Conservation (phyloP, 1,140 invertebrate genomes). For the Whitmania pigra region DNA sequence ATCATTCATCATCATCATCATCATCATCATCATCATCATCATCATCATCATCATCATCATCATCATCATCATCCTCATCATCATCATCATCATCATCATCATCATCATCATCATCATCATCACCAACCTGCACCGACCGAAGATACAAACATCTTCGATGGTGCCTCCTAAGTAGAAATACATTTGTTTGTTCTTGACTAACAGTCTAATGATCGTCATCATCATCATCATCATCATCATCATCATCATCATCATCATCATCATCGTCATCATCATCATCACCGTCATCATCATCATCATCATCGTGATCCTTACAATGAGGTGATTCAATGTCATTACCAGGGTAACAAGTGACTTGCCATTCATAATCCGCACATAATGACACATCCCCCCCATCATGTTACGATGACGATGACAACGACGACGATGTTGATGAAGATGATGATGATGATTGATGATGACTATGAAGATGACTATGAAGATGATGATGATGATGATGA, state of each 20-base stretch:
- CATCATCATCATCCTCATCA: neutral
- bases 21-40: too few species aligned
- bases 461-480: too few species aligned
- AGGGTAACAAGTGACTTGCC: too few species aligned
- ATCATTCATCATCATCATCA: too few species aligned
- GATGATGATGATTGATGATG: too few species aligned
- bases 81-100: conserved; percentile 4
- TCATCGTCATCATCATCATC: conserved; percentile 13
- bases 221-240: conserved; percentile 24
- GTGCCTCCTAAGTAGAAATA: neutral
- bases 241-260: conserved; percentile 21
- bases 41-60: too few species aligned
- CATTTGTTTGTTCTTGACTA: neutral
- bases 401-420: too few species aligned
- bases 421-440: too few species aligned
- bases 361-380: too few species aligned
- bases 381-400: too few species aligned
- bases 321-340: too few species aligned
- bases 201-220: conserved; percentile 17
- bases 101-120: conserved; percentile 10
- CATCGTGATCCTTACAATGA: neutral
- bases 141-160: neutral
- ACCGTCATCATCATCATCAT: conserved; percentile 12
- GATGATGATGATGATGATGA: too few species aligned
- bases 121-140: neutral